Conservation (phyloP, 2,888 invertebrate genomes). For the Acleris sparsana region DNA sequence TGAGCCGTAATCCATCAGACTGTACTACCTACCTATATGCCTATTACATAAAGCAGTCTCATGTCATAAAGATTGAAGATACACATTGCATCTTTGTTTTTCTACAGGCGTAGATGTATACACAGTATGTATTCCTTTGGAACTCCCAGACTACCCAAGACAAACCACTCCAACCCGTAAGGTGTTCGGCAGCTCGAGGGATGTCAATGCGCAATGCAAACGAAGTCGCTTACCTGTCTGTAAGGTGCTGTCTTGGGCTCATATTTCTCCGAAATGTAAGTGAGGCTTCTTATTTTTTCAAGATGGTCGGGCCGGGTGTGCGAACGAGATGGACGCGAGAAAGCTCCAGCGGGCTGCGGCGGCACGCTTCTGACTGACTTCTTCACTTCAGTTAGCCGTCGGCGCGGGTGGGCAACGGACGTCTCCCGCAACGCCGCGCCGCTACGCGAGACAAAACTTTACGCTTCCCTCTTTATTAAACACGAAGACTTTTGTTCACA, state of each 20-base stretch:
- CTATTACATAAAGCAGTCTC: too few relatives aligned
- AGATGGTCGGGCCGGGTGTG: slow-evolving; percentile 67
- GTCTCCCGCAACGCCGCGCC: too few relatives aligned
- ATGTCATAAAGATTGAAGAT: too few relatives aligned
- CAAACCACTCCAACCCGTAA: slow-evolving; percentile 15
- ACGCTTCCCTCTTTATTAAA: slow-evolving; percentile 45
- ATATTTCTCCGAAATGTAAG: slow-evolving; percentile 77
- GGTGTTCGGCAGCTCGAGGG: slow-evolving; percentile 13
- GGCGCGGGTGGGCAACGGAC: slow-evolving; percentile 60
- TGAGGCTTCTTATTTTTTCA: slow-evolving; percentile 65
- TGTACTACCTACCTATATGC: too few relatives aligned
- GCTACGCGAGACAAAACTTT: slow-evolving; percentile 60
- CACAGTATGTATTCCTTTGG: slow-evolving; percentile 19
- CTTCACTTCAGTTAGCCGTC: slow-evolving; percentile 65
- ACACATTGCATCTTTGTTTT: too few relatives aligned
- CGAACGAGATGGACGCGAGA: slow-evolving; percentile 67
- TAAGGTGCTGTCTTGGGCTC: slow-evolving; percentile 64
- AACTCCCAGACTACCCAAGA: slow-evolving; percentile 45
- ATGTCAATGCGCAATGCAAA: slow-evolving; percentile 41
- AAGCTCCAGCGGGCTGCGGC: slow-evolving; percentile 63
- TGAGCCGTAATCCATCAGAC: too few relatives aligned
- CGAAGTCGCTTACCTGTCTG: slow-evolving; percentile 59
- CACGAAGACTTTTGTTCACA: too few relatives aligned
- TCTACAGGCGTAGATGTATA: too few relatives aligned
- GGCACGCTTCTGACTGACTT: slow-evolving; percentile 33